Percentiles rank a stretch among this genome's conserved stretches.
Conservation (phyloP, 2,797 vertebrate species). For the Tauraco hartlaubi region DNA sequence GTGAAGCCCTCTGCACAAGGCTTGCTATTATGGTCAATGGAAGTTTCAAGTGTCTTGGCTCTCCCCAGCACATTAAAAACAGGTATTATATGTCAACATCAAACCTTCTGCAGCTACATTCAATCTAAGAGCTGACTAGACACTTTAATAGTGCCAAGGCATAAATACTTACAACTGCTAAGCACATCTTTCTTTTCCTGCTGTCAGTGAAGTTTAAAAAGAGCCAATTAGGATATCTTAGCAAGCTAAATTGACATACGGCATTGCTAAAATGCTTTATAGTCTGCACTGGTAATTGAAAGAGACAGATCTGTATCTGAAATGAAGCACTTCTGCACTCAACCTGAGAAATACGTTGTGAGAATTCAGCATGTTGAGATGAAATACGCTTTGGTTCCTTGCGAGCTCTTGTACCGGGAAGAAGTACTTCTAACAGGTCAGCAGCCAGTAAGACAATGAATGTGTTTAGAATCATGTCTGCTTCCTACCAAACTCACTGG, state of each 20-base stretch:
- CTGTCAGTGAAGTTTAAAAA: not conserved
- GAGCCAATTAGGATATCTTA: not conserved
- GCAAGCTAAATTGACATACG: not conserved
- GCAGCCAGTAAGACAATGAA: not conserved
- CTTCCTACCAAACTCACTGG: not conserved
- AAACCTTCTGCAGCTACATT: not conserved
- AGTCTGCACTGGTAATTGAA: not conserved
- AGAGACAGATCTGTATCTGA: not conserved
- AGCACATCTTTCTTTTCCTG: not conserved
- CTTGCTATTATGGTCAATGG: slow-evolving; percentile 94
- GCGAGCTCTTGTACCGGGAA: not conserved
- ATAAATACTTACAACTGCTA: not conserved
- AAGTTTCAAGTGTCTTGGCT: slow-evolving; percentile 91
- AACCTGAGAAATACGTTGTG: not conserved
- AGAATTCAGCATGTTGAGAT: not conserved
- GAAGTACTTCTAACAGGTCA: not conserved
- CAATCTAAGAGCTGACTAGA: not conserved
- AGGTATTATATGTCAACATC: slow-evolving; percentile 76
- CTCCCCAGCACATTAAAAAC: slow-evolving; percentile 94
- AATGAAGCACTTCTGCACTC: not conserved
- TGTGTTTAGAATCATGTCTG: not conserved
- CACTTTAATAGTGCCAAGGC: not conserved
- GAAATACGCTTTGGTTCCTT: not conserved
- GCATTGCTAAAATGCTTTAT: slow-evolving; percentile 27
- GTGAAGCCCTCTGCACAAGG: slow-evolving; percentile 90